These are phyloP conservation scores for Pseudomyrmex pallidus DNA, from an alignment of 1,140 invertebrate species.

Conservation along the genomic window DNA sequence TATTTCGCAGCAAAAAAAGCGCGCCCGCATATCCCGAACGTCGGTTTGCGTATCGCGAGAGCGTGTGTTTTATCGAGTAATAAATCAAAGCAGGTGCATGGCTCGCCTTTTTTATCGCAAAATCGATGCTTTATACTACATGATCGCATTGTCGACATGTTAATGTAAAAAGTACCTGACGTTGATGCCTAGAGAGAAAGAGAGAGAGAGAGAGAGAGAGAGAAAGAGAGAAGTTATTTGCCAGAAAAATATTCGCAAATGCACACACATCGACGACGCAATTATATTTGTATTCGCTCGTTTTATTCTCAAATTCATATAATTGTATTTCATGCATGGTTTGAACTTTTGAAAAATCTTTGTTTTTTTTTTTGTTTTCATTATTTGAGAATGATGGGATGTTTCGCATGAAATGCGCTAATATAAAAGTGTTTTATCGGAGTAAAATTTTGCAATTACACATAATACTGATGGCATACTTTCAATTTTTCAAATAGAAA, in stretches of 20 bases:
- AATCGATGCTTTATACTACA: conserved; percentile 47
- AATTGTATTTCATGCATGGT: background rate
- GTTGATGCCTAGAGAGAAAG: too few species aligned
- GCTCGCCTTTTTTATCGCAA: conserved; percentile 48
- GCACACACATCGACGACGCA: too few species aligned
- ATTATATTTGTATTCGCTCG: background rate
- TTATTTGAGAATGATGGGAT: background rate
- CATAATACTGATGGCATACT: background rate
- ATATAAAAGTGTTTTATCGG: background rate
- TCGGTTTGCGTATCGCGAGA: background rate
- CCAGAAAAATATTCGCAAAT: too few species aligned
- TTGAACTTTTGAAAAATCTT: background rate
- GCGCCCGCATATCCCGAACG: conserved; percentile 9
- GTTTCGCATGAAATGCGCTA: conserved; percentile 14
- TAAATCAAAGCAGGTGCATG: conserved; percentile 47
- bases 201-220: too few species aligned
- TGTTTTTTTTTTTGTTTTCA: conserved; percentile 1
- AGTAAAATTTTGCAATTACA: too few species aligned
- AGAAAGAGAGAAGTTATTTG: too few species aligned
- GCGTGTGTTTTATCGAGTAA: conserved; percentile 54
- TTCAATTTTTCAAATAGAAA: background rate
- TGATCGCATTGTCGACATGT: conserved; percentile 42
- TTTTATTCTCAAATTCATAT: conserved; percentile 10
- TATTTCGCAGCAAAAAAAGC: conserved; percentile 16
- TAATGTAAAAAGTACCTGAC: conserved; percentile 1